Percentiles rank a stretch among this genome's conserved stretches.
Conservation (phyloP, 2,113 vertebrate genomes). For the Stigmatopora nigra region DNA sequence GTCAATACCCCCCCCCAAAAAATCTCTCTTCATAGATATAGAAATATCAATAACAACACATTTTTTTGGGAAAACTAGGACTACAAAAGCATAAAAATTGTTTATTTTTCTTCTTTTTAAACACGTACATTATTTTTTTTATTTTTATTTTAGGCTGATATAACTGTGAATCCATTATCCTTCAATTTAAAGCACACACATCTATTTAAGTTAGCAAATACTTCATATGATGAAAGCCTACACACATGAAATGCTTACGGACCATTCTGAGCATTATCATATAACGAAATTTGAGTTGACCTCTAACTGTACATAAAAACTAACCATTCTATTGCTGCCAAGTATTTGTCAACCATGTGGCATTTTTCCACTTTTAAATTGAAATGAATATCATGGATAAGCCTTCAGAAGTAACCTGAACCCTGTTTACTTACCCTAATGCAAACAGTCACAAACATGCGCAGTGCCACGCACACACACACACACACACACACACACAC, state of each 20-base stretch:
- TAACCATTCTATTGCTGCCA: conserved; percentile 34
- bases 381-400: conserved; percentile 41
- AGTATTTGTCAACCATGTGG: conserved; percentile 24
- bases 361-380: conserved; percentile 48
- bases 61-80: not conserved
- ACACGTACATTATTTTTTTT: not conserved
- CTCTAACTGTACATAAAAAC: conserved; percentile 18
- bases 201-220: not conserved
- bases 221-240: not conserved
- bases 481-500: no score
- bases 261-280: conserved; percentile 12
- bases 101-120: not conserved
- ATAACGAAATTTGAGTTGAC: conserved; percentile 22
- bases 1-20: not conserved
- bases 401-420: conserved; percentile 43
- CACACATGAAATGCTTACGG: conserved; percentile 6
- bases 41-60: not conserved
- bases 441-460: conserved; percentile 40
- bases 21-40: not conserved
- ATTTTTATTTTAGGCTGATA: not conserved
- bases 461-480: conserved; percentile 20
- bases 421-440: conserved; percentile 51
- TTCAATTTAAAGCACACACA: not conserved
- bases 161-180: not conserved
- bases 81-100: not conserved